Conservation (phyloP, 2,888 invertebrate genomes). For the Apantesis nais region DNA sequence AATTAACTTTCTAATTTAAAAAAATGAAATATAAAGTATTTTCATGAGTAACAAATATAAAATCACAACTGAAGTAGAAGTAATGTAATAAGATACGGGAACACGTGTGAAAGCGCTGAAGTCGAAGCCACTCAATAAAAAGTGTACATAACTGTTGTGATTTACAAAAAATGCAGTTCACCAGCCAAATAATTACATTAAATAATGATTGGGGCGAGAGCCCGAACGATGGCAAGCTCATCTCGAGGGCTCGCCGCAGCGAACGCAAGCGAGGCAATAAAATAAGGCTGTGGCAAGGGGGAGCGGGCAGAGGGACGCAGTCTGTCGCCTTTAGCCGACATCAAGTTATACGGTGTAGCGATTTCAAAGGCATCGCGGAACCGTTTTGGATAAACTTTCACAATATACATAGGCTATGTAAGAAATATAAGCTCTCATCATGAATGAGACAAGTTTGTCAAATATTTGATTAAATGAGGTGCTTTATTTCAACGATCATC, state of each 20-base stretch:
- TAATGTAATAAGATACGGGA: constrained; percentile 39
- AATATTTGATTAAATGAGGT: neutral
- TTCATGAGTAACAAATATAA: constrained; percentile 20
- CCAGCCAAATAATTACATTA: constrained; percentile 80
- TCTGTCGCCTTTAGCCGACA: constrained; percentile 46
- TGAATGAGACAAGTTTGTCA: neutral
- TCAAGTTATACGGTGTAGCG: constrained; percentile 54
- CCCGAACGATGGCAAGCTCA: constrained; percentile 72
- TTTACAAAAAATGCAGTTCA: constrained; percentile 74
- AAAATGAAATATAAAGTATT: neutral
- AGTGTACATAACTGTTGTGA: constrained; percentile 70
- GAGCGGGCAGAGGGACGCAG: constrained; percentile 41
- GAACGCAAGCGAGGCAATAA: constrained; percentile 71
- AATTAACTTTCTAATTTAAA: neutral
- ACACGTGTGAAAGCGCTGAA: constrained; percentile 51
- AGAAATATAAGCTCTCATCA: neutral
- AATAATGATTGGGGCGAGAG: constrained; percentile 80
- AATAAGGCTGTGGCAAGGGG: constrained; percentile 65
- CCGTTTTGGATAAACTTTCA: neutral
- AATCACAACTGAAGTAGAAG: constrained; percentile 29
- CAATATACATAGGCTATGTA: neutral
- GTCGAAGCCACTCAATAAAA: constrained; percentile 61
- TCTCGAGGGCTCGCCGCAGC: constrained; percentile 75
- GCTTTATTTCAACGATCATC: no score
- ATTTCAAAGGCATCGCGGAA: constrained; percentile 1